Conservation (phyloP, 2,888 invertebrate genomes). For the Flexamia atlantica region DNA sequence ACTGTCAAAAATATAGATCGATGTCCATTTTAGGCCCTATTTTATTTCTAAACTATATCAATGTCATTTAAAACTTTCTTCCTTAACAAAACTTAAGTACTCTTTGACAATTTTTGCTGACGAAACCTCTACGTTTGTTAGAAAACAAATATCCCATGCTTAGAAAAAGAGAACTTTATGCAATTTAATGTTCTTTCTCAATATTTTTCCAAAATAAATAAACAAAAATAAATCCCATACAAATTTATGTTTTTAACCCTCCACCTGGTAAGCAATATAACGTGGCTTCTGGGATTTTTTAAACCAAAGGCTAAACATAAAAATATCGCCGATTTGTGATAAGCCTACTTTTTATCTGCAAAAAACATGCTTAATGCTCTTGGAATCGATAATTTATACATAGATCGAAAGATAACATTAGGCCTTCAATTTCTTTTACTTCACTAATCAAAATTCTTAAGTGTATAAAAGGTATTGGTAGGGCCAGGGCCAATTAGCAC, state of each 20-base stretch:
- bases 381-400: too few relatives aligned
- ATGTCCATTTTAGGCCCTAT: too few relatives aligned
- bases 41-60: too few relatives aligned
- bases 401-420: not conserved
- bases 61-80: too few relatives aligned
- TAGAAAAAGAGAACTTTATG: conserved; percentile 5
- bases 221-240: not conserved
- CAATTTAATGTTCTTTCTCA: not conserved
- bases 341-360: not conserved
- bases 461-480: too few relatives aligned
- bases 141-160: conserved; percentile 5
- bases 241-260: not conserved
- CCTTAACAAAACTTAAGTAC: too few relatives aligned
- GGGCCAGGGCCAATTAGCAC: too few relatives aligned
- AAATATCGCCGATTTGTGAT: not conserved
- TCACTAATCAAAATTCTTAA: too few relatives aligned
- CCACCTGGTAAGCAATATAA: not conserved
- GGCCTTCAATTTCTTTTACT: not conserved
- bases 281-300: not conserved
- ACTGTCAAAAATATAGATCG: too few relatives aligned
- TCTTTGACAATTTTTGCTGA: conserved; percentile 7
- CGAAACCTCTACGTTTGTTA: conserved; percentile 27
- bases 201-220: not conserved
- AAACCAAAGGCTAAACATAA: not conserved
- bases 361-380: too few relatives aligned